Evolutionary conservation across 64 coral and sea anemone species (phyloP).

Genomic region (Montipora sp.): DNA sequence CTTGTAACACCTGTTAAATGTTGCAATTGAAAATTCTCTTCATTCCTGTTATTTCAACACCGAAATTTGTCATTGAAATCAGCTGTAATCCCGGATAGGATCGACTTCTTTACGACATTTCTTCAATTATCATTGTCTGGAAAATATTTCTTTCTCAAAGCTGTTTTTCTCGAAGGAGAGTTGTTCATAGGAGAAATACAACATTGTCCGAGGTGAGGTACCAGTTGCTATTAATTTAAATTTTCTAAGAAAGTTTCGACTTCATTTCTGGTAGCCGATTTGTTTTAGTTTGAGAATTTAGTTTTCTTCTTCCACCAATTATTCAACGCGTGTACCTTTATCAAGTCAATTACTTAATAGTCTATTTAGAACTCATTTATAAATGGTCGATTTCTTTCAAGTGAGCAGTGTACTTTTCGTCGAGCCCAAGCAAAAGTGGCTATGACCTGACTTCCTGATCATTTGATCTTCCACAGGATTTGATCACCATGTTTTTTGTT

Average conservation of each 20-base stretch:
- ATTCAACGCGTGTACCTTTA: too few species aligned
- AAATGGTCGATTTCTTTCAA: neutral
- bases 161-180: neutral
- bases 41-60: neutral
- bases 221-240: conserved; percentile 29
- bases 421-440: neutral
- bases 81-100: neutral
- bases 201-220: conserved; percentile 24
- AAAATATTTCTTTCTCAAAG: neutral
- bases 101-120: neutral
- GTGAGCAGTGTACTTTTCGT: neutral
- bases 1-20: conserved; percentile 27
- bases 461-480: neutral
- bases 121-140: neutral
- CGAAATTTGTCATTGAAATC: neutral
- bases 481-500: neutral
- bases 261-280: conserved; percentile 21
- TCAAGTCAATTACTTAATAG: neutral
- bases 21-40: conserved; percentile 15
- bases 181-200: neutral
- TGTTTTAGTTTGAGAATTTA: neutral
- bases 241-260: neutral
- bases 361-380: neutral
- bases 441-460: neutral
- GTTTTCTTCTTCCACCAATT: neutral